Conservation (phyloP, 1,140 invertebrate genomes). For the Trichomalopsis sarcophagae region DNA sequence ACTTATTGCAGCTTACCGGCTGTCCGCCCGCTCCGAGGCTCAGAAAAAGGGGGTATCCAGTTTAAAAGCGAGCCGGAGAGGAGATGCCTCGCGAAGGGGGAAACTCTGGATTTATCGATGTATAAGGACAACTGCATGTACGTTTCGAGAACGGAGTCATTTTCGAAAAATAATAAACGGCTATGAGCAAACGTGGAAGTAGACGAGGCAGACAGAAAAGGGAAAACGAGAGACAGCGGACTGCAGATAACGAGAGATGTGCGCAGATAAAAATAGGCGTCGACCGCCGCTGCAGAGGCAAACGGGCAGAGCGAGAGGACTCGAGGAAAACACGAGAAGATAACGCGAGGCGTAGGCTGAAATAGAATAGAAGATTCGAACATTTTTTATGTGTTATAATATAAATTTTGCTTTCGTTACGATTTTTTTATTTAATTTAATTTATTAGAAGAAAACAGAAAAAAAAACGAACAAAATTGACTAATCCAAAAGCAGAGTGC, state of each 20-base stretch:
- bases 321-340: slow-evolving; percentile 22
- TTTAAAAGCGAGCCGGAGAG: neutral
- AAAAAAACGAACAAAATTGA: no score
- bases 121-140: no score
- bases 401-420: no score
- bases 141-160: neutral
- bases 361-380: slow-evolving; percentile 17
- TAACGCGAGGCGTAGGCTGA: neutral
- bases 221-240: slow-evolving; percentile 14
- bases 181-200: slow-evolving; percentile 13
- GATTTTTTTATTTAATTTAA: no score
- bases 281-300: neutral
- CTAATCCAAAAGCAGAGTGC: no score
- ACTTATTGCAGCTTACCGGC: slow-evolving; percentile 54
- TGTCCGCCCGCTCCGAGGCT: slow-evolving; percentile 16
- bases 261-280: slow-evolving; percentile 38
- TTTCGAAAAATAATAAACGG: no score
- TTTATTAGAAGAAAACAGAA: no score
- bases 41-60: slow-evolving; percentile 9
- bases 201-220: slow-evolving; percentile 47
- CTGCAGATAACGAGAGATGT: slow-evolving; percentile 49
- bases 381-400: no score
- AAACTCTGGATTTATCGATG: neutral
- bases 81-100: neutral
- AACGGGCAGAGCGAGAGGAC: slow-evolving; percentile 11